These are phyloP conservation scores for Muscina levida DNA, from an alignment of 2,888 invertebrate genomes.

Conservation along the genomic window DNA sequence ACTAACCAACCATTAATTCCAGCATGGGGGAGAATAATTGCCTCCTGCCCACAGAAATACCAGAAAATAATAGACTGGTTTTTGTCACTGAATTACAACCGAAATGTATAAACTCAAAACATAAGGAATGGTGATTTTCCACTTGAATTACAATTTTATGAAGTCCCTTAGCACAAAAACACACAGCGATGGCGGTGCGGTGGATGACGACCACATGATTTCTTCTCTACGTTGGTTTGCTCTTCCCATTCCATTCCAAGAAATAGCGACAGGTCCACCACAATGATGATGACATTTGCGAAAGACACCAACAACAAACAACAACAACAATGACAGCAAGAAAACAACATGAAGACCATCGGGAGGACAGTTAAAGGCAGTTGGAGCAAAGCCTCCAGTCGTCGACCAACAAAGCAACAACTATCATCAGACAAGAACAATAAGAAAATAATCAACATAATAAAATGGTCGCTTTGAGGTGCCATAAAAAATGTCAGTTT, in stretches of 20 bases:
- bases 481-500: constrained; percentile 40
- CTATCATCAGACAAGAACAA: constrained; percentile 35
- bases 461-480: constrained; percentile 55
- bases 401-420: neutral
- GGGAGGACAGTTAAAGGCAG: neutral
- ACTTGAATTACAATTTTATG: constrained; percentile 61
- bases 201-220: constrained; percentile 17
- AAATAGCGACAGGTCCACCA: neutral
- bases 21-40: neutral
- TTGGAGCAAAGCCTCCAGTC: neutral
- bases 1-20: no score
- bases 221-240: constrained; percentile 4
- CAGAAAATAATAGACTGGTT: constrained; percentile 18
- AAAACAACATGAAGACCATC: neutral
- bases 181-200: neutral
- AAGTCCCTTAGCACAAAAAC: constrained; percentile 47
- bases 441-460: constrained; percentile 60
- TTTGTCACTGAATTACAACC: constrained; percentile 17
- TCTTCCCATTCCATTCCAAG: neutral
- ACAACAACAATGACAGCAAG: neutral
- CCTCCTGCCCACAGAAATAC: neutral
- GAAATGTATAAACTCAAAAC: constrained; percentile 2
- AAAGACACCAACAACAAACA: neutral
- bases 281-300: constrained; percentile 40
- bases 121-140: constrained; percentile 53